Evolutionary conservation across 92 coral and sea anemone species (phyloP).

Genomic region (Plumapathes pennacea): DNA sequence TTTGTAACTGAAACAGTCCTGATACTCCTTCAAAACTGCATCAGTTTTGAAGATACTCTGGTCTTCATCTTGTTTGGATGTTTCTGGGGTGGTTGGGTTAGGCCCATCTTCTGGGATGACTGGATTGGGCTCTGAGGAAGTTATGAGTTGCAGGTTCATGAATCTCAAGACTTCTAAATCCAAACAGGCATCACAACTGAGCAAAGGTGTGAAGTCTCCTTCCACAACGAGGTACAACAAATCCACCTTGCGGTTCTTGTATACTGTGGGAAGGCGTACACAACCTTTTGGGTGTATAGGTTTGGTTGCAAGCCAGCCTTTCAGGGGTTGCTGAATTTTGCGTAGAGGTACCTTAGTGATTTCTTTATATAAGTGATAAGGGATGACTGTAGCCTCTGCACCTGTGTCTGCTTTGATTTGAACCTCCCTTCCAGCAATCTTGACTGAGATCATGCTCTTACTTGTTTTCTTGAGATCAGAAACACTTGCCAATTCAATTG

Average conservation of each 20-base stretch:
- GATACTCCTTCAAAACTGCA: conserved; percentile 12
- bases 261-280: conserved; percentile 41
- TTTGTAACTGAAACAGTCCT: conserved; percentile 30
- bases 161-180: conserved; percentile 64
- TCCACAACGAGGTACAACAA: conserved; percentile 46
- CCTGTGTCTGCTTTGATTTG: conserved; percentile 49
- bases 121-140: conserved; percentile 6
- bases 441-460: conserved; percentile 26
- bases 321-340: conserved; percentile 47
- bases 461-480: conserved; percentile 3
- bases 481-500: conserved; percentile 47
- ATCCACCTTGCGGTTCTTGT: conserved; percentile 24
- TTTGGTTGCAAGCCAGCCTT: conserved; percentile 54
- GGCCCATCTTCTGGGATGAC: neutral
- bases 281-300: conserved; percentile 46
- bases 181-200: conserved; percentile 62
- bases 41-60: conserved; percentile 26
- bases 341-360: conserved; percentile 46
- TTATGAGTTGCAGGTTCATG: conserved; percentile 44
- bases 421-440: conserved; percentile 27
- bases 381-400: conserved; percentile 66
- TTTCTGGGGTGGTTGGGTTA: neutral
- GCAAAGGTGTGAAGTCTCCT: conserved; percentile 49
- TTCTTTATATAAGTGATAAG: conserved; percentile 45
- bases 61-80: conserved; percentile 8